These are phyloP conservation scores for Nestor notabilis DNA, from an alignment of 2,113 vertebrate species.

Conservation along the genomic window DNA sequence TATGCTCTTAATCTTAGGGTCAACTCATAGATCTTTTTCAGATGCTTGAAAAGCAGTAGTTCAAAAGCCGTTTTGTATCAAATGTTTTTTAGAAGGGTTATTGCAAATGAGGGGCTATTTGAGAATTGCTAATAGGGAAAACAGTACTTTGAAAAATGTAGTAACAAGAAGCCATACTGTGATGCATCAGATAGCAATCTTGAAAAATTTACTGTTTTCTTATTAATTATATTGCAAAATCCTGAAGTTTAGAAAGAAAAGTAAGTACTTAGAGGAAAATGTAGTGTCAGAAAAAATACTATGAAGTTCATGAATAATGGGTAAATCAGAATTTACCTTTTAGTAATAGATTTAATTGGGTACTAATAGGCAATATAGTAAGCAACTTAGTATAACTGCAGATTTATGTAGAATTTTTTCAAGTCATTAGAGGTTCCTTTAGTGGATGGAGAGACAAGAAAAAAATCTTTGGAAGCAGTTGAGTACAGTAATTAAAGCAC, in stretches of 20 bases:
- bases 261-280: not conserved
- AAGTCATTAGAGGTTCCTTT: not conserved
- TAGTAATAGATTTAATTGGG: not conserved
- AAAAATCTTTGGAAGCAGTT: not conserved
- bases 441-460: not conserved
- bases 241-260: not conserved
- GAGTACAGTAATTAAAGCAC: not conserved
- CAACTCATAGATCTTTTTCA: conserved; percentile 30
- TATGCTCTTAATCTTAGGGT: not conserved
- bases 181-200: not conserved
- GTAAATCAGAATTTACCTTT: not conserved
- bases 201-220: not conserved
- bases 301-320: not conserved
- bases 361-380: not conserved
- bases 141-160: not conserved
- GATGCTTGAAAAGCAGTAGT: not conserved
- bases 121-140: not conserved
- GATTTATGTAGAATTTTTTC: not conserved
- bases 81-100: not conserved
- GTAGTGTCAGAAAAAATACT: not conserved
- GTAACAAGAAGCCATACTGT: not conserved
- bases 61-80: not conserved
- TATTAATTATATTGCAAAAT: not conserved
- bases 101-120: not conserved
- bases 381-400: not conserved